Conservation (phyloP, 2,113 vertebrate species). For the Microcebus jonahi region DNA sequence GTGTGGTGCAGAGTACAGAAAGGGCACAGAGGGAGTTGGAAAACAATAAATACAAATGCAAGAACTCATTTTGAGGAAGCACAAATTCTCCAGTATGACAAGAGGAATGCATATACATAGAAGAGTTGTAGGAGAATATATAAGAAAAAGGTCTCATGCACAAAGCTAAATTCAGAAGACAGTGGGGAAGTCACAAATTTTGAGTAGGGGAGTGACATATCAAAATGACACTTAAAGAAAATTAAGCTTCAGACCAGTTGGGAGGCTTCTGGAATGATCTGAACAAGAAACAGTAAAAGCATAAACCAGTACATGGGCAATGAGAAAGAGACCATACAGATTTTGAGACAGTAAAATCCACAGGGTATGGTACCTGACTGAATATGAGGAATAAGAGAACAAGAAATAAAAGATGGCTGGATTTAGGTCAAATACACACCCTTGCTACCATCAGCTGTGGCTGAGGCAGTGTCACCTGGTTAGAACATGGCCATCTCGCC, state of each 20-base stretch:
- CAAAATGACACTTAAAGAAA: neutral
- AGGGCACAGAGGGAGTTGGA: neutral
- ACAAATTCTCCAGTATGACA: neutral
- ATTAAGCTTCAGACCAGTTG: neutral
- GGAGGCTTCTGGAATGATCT: neutral
- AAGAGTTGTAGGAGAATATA: neutral
- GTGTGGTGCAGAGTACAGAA: fast-evolving
- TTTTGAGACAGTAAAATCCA: neutral
- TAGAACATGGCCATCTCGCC: neutral
- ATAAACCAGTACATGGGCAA: neutral
- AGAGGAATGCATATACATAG: neutral
- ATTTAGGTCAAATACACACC: neutral
- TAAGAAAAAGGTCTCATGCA: neutral
- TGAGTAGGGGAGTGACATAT: no score
- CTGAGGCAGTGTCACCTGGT: neutral
- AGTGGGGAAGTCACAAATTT: neutral
- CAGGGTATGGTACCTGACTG: neutral
- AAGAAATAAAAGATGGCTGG: neutral
- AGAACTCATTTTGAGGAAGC: neutral
- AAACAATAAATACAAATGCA: neutral
- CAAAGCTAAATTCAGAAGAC: neutral
- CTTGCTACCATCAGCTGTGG: neutral
- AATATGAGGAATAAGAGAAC: neutral
- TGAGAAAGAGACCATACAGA: neutral
- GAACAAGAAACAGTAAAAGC: neutral